phyloP scores from a whole-genome alignment of 2,888 invertebrate species.

The Campoplex capitator region DNA sequence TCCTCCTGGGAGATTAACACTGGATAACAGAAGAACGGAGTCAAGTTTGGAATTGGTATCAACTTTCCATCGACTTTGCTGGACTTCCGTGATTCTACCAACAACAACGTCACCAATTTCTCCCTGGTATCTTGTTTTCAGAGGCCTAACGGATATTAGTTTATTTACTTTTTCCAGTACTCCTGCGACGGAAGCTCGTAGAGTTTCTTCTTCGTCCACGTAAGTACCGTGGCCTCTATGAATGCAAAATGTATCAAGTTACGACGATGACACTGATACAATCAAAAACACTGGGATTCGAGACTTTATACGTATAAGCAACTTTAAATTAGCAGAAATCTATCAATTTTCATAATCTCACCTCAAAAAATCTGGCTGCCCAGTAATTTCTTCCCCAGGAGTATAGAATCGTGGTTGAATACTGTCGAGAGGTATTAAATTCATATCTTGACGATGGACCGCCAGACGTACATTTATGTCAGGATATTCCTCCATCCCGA shows the following conservation, averaged over 20 bases:
- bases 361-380: conserved; percentile 94
- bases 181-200: conserved; percentile 97
- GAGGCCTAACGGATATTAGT: conserved; percentile 94
- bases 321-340: neutral
- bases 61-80: conserved; percentile 97
- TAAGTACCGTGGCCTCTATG: conserved; percentile 98
- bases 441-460: conserved; percentile 77
- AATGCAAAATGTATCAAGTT: conserved; percentile 23
- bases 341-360: conserved; percentile 77
- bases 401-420: conserved; percentile 90
- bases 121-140: conserved; percentile 95
- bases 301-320: neutral
- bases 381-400: conserved; percentile 95
- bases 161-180: conserved; percentile 97
- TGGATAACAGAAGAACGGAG: conserved; percentile 94
- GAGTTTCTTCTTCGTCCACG: conserved; percentile 90
- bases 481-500: conserved; percentile 72
- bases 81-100: conserved; percentile 97
- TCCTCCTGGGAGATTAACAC: conserved; percentile 98
- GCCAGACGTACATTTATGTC: conserved; percentile 79
- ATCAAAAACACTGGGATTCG: neutral
- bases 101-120: conserved; percentile 99
- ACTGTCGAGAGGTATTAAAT: conserved; percentile 85
- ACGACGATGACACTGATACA: too few relatives aligned
- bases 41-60: conserved; percentile 96